phyloP scores from a whole-genome alignment of 2,888 invertebrate species.

The Calliphora vomitoria region DNA sequence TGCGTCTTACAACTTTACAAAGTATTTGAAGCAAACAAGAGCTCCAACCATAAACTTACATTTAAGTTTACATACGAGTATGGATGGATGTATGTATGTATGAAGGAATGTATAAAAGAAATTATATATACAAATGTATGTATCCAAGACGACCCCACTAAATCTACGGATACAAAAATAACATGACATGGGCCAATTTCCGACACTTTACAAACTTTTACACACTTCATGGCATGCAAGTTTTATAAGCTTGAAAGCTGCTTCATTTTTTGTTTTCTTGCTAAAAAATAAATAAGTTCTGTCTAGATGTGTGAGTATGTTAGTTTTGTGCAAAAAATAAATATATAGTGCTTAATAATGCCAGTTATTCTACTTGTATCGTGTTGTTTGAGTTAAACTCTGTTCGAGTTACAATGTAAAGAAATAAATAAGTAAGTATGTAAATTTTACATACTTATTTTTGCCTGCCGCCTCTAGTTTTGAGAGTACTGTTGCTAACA shows the following conservation, averaged over 20 bases:
- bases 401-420: too few relatives aligned
- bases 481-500: neutral
- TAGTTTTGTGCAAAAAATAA: neutral
- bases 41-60: slow-evolving; percentile 19
- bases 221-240: slow-evolving; percentile 46
- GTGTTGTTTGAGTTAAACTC: slow-evolving; percentile 2
- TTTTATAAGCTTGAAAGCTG: slow-evolving; percentile 19
- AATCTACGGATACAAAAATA: slow-evolving; percentile 60
- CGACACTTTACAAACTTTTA: slow-evolving; percentile 66
- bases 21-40: slow-evolving; percentile 50
- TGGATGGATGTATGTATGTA: neutral
- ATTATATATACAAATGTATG: neutral
- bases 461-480: neutral
- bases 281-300: neutral
- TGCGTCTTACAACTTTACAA: slow-evolving; percentile 28
- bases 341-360: slow-evolving; percentile 20
- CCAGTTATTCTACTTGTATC: neutral
- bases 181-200: slow-evolving; percentile 68
- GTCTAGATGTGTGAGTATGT: neutral
- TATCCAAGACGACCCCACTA: slow-evolving; percentile 34
- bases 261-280: neutral
- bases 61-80: slow-evolving; percentile 9
- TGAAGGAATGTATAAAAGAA: neutral
- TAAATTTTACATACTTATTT: slow-evolving; percentile 22
- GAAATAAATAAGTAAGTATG: too few relatives aligned